Conservation (phyloP, 2,888 invertebrate genomes). For the Strigamia maritima region DNA sequence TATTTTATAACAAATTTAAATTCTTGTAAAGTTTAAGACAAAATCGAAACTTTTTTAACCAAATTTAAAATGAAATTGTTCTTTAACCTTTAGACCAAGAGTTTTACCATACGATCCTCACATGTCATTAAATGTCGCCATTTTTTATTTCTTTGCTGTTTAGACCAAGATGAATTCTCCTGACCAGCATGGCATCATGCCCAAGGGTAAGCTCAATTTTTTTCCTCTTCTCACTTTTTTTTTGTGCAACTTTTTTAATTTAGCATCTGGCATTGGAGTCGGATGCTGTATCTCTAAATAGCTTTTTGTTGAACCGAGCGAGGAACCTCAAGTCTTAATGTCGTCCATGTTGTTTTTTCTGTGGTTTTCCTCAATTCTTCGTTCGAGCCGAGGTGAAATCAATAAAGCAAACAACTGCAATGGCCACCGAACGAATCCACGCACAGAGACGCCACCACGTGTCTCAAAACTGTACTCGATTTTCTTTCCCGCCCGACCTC, state of each 20-base stretch:
- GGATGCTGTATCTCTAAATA: conserved; percentile 25
- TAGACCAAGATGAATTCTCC: conserved; percentile 63
- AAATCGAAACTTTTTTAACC: not conserved
- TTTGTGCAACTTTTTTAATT: not conserved
- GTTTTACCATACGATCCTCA: not conserved
- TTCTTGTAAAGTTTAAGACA: not conserved
- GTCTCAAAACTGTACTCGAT: conserved; percentile 31
- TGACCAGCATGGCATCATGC: conserved; percentile 57
- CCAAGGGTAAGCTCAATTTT: conserved; percentile 50
- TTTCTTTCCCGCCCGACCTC: conserved; percentile 31
- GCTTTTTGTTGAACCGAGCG: not conserved
- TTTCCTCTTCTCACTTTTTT: conserved; percentile 39
- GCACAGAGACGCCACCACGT: conserved; percentile 24
- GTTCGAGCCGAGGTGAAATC: conserved; percentile 85
- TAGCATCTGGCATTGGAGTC: conserved; percentile 23
- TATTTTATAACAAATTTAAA: not conserved
- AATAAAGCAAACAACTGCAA: conserved; percentile 74
- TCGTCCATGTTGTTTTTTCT: conserved; percentile 31
- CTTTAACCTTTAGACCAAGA: not conserved
- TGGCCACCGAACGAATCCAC: conserved; percentile 12
- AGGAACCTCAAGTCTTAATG: conserved; percentile 18
- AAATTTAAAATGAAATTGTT: not conserved
- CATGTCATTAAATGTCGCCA: conserved; percentile 25
- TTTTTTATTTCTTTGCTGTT: conserved; percentile 48
- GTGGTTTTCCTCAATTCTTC: conserved; percentile 83